Evolutionary conservation across 35 echinoderm and acorn worm genomes (phyloP), one percentile per base, ranked within the genome.

Genomic region (Patiria miniata): DNA sequence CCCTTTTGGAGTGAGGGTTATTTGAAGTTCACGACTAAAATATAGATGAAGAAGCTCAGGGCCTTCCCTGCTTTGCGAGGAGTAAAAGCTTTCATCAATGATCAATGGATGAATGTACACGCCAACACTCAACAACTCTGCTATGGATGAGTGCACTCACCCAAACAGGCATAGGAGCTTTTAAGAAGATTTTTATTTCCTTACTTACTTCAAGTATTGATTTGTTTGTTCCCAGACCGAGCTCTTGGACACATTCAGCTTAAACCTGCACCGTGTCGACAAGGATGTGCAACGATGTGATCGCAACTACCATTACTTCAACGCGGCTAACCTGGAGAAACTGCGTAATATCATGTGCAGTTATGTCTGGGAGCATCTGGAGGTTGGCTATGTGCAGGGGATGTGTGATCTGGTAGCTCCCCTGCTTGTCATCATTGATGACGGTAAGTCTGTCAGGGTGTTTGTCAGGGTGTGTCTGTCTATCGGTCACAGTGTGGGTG

Each of bases 341-440:
- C 87, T 99, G 1, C 89, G 96, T 0, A 99, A 99, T 40, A 73
- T 99, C 23, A 94, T 99, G 93, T 99, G 96, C 78, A 99, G 91
- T 36, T 99, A 99, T 34, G 96, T 99, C 38, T 99, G 96, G 96
- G 96, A 99, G 54, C 92, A 99, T 80, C 57, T 99, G 52, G 96
- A 99, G 10, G 79, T 99, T 5, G 96, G 96, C 32, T 99, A 95
- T 26, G 96, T 99, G 0, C 96, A 99, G 65, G 96, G 96, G 0
- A 99, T 99, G 96, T 99, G 96, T 60, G 96, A 99, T 85, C 58
- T 99, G 32, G 96, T 99, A 0, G 96, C 96, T 28, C 96, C 96
- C 1, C 36, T 98, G n/a, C 89, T 99, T 38, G 96, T 99, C 53
- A 88, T 99, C 22, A 78, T 99, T 81, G 96, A 99, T 77, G 96